These are phyloP conservation scores for Coluber constrictor DNA, from an alignment of 2,797 vertebrate species.

Conservation along the genomic window DNA sequence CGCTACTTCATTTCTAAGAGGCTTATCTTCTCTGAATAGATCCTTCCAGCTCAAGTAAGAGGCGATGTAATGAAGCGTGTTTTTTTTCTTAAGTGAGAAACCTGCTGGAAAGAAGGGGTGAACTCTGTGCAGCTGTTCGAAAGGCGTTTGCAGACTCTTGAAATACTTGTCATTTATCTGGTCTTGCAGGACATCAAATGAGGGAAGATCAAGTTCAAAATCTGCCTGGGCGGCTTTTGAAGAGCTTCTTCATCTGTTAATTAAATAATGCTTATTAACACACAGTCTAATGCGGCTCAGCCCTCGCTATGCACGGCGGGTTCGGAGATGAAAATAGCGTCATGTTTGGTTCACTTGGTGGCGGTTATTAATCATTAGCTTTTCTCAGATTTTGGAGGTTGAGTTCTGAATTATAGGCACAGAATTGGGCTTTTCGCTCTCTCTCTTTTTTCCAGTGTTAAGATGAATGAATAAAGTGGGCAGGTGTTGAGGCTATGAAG, in stretches of 20 bases:
- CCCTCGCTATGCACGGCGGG: constrained; percentile 22
- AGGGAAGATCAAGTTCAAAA: constrained; percentile 85
- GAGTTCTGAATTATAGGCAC: constrained; percentile 40
- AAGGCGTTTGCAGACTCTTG: constrained; percentile 79
- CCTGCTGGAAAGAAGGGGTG: constrained; percentile 92
- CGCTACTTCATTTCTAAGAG: constrained; percentile 99
- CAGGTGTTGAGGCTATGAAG: constrained; percentile 65
- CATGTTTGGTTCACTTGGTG: constrained; percentile 25
- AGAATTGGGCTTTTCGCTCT: constrained; percentile 27
- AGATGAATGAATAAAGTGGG: constrained; percentile 49
- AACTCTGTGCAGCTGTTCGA: constrained; percentile 93
- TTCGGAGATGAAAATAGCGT: constrained; percentile 43
- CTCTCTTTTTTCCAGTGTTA: constrained; percentile 45
- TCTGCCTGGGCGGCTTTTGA: constrained; percentile 67
- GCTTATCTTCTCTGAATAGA: constrained; percentile 99
- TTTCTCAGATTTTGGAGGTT: constrained; percentile 59
- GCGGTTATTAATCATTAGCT: constrained; percentile 64
- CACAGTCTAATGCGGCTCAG: constrained; percentile 60
- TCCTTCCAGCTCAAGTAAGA: constrained; percentile 97
- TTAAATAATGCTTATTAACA: constrained; percentile 75
- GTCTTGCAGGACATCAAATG: constrained; percentile 89
- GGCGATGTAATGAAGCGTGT: constrained; percentile 99
- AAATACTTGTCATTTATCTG: constrained; percentile 95
- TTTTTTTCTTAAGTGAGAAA: constrained; percentile 97
- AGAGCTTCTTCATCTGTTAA: constrained; percentile 78